These are phyloP conservation scores for Saguinus imperator DNA, from an alignment of 2,113 vertebrate species.

Conservation along the genomic window DNA sequence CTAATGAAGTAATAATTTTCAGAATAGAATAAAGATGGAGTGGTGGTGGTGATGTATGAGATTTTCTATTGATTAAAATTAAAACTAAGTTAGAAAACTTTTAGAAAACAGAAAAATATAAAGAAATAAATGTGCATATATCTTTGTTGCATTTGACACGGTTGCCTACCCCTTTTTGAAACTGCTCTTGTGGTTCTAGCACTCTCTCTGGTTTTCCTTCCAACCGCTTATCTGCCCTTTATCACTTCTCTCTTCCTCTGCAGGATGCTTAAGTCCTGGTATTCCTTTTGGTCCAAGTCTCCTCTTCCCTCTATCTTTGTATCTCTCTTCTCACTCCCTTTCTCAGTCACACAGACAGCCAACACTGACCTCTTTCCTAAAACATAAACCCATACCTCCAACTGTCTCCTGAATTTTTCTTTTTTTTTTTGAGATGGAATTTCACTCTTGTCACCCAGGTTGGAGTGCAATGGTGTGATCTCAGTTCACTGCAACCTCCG, in stretches of 20 bases:
- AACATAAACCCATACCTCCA: neutral
- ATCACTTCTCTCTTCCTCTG: neutral
- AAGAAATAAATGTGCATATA: neutral
- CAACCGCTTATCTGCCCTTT: neutral
- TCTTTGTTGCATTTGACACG: neutral
- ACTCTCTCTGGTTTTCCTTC: neutral
- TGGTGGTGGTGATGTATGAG: neutral
- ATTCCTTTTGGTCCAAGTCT: neutral
- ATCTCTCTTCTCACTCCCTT: neutral
- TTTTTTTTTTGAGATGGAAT: too few species aligned
- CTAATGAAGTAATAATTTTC: conserved; percentile 14
- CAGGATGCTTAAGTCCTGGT: neutral
- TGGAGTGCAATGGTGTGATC: too few species aligned
- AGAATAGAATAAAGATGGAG: neutral
- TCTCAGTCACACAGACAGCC: too few species aligned
- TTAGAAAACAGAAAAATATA: neutral
- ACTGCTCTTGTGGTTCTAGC: neutral
- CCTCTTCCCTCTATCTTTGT: neutral
- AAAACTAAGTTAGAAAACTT: neutral
- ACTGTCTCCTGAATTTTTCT: neutral
- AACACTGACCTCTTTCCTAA: neutral
- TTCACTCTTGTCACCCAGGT: too few species aligned
- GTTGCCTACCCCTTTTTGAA: neutral
- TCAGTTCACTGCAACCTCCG: too few species aligned
- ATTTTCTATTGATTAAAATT: conserved; percentile 22